Percentiles rank a stretch among this genome's conserved stretches.
Conservation (phyloP, 2,113 vertebrate species). For the Labrus mixtus region DNA sequence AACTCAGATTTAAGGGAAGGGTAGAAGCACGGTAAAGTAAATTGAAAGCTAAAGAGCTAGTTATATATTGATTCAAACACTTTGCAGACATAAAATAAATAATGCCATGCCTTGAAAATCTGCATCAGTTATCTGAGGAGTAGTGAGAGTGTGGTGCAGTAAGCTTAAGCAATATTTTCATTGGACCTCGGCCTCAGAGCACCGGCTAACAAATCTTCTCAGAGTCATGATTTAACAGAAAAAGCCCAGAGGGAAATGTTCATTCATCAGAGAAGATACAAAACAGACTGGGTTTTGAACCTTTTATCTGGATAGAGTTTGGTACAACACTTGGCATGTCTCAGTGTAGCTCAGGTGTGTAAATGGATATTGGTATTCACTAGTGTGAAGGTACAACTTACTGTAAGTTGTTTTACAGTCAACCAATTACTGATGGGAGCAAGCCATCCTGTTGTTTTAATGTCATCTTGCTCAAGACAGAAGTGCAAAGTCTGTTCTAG, state of each 20-base stretch:
- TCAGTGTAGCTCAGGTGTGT: conserved; percentile 3
- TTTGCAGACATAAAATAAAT: conserved; percentile 7
- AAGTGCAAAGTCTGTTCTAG: conserved; percentile 16
- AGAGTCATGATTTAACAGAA: conserved; percentile 16
- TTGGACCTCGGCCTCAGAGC: neutral
- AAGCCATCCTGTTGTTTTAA: conserved; percentile 32
- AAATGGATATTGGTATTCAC: conserved; percentile 11
- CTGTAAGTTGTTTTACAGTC: conserved; percentile 35
- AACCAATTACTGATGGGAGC: conserved; percentile 54
- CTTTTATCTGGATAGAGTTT: conserved; percentile 7
- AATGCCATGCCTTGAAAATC: conserved; percentile 2
- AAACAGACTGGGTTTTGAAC: conserved; percentile 18
- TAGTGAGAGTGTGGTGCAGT: neutral
- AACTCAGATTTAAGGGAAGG: neutral
- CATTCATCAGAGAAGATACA: conserved; percentile 25
- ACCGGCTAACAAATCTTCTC: conserved; percentile 16
- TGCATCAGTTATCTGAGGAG: neutral
- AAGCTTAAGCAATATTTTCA: conserved; percentile 4
- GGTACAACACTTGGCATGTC: conserved; percentile 9
- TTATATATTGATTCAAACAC: conserved; percentile 7
- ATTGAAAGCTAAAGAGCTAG: neutral
- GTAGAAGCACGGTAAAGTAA: neutral
- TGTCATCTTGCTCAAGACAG: conserved; percentile 23
- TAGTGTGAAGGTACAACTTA: conserved; percentile 1
- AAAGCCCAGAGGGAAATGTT: conserved; percentile 20